Conservation (phyloP, 2,797 vertebrate species). For the Vespertilio murinus region DNA sequence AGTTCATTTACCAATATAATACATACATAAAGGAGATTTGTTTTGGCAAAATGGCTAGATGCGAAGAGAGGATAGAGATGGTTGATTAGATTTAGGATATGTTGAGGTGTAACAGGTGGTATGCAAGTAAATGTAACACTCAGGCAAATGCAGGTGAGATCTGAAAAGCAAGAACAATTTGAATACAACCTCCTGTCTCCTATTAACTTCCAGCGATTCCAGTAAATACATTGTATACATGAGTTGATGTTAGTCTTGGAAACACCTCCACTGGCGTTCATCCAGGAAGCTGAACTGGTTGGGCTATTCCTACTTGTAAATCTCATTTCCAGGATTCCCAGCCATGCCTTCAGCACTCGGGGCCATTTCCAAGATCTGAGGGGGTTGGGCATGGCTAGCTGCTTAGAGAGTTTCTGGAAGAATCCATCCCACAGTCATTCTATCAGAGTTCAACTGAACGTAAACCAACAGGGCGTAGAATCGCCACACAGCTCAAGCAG, state of each 20-base stretch:
- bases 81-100: not conserved
- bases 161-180: not conserved
- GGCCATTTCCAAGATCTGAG: not conserved
- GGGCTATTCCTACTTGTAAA: not conserved
- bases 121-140: not conserved
- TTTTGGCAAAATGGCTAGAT: not conserved
- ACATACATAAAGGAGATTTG: not conserved
- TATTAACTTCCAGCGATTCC: not conserved
- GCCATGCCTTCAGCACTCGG: not conserved
- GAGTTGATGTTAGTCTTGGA: not conserved
- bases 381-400: not conserved
- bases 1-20: not conserved
- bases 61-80: not conserved
- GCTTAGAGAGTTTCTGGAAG: not conserved
- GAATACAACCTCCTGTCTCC: not conserved
- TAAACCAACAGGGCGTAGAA: not conserved
- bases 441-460: not conserved
- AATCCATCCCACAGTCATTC: not conserved
- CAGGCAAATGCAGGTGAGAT: not conserved
- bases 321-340: not conserved
- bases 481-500: not conserved
- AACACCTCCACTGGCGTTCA: not conserved
- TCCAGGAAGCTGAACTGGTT: not conserved
- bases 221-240: not conserved
- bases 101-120: not conserved